Base-by-base conservation (phyloP, 2,888 invertebrate species). In the Tiphia femorata region DNA sequence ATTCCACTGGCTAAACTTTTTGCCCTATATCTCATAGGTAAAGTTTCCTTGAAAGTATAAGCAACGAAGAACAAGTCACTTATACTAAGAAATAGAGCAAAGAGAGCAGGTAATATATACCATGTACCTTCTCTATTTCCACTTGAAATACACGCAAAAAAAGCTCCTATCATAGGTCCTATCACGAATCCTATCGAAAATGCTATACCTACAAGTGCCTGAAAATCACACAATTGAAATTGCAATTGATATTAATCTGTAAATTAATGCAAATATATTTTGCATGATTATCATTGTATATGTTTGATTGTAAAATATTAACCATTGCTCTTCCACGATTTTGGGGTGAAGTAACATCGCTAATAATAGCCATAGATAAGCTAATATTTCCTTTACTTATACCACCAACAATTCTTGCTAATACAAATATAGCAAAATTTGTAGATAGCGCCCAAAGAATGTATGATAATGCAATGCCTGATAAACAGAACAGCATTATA, bases 171-270 rank as follows among this genome's bases (percentile, higher is more conserved):
- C 83, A 96, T 87, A 2, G 98, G 98, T 0, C 98, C 98, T 60
- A 97, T 86, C 72, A 98, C 94, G 84, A 99, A 99, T n/a, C 97
- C 98, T 58, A 99, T 85, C 1, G 98, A 98, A 85, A 99, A 99
- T 5, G 98, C 97, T 72, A 97, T 91, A 8, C 99, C 99, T 61
- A 99, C 93, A 48, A 97, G 84, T n/a, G 98, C 98, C 95, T 95
- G 85, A 75, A 86, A 87, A 72, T 27, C 10, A n/a, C 3, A 43
- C 20, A 27, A 25, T 17, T 17, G 58, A 47, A 52, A 48, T 41
- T 55, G 51, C 35, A 46, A 54, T 20, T 17, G 12, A 3, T 3
- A 2, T 35, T 40, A 19, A 14, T 38, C 17, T 49, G 12, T 12
- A 21, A 3, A 35, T 30, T 21, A 41, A 67, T 47, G 44, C 58